Evolutionary conservation across 2,113 vertebrate genomes (phyloP).

Genomic region (Peromyscus californicus): DNA sequence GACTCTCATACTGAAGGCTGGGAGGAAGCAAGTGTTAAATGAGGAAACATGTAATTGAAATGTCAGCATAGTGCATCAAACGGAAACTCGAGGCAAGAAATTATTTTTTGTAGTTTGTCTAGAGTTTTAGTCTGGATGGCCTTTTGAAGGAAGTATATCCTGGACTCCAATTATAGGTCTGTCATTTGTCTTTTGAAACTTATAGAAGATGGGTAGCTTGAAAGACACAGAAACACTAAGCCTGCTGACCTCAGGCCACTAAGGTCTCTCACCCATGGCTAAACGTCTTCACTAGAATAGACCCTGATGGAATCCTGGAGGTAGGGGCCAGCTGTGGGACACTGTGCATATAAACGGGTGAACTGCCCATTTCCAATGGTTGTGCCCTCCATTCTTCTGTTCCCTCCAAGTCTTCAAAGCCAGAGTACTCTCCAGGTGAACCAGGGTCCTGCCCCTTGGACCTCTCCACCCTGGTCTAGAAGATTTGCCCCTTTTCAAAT

Average conservation of each 20-base stretch:
- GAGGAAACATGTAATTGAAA: constrained; percentile 65
- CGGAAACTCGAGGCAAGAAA: background rate
- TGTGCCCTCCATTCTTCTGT: background rate
- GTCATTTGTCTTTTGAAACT: background rate
- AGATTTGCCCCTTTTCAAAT: constrained; percentile 85
- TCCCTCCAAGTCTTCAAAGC: background rate
- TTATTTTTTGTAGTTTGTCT: constrained; percentile 41
- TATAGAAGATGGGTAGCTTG: background rate
- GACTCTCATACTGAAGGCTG: background rate
- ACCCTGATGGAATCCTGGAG: background rate
- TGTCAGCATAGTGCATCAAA: constrained; percentile 71
- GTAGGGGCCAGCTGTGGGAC: accelerated
- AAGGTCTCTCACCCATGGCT: background rate
- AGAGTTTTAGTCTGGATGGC: constrained; percentile 24
- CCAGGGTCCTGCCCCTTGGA: background rate
- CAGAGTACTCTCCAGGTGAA: background rate
- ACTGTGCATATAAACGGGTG: accelerated
- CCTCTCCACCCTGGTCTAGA: constrained; percentile 25
- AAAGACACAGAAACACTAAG: background rate
- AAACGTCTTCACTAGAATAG: background rate
- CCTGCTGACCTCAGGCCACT: too few relatives aligned
- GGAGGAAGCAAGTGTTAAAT: constrained; percentile 52
- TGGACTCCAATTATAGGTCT: constrained; percentile 16
- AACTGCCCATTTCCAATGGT: too few relatives aligned
- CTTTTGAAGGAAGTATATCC: constrained; percentile 40